Evolutionary conservation across 2,888 invertebrate genomes (phyloP), one percentile per base, ranked within the genome.

Genomic region (Biston stratarius): DNA sequence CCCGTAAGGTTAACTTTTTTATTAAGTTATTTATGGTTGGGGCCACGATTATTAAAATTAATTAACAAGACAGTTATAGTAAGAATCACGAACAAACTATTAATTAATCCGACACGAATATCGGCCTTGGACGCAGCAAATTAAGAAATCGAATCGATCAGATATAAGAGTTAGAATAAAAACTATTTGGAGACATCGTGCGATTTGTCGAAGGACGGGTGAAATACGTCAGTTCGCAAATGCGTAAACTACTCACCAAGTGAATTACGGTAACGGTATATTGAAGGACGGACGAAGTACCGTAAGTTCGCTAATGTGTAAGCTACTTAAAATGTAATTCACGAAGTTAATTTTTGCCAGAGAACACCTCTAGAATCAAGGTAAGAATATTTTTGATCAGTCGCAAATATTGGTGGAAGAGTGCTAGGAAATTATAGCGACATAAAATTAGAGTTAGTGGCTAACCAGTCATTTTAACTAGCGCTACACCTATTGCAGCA

Each of bases 211-310:
- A 72, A 71, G 69, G 78, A 77, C 74, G 69, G 78, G 76, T 74
- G 73, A 77, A 78, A 79, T 83, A 83, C 83, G 81, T 82, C 79
- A 77, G 75, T 75, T 76, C 74, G 77, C 72, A 71, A 71, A 73
- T 62, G 57, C 72, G 69, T 67, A 8, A 8, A 6, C 6, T 38
- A 9, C 9, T 38, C 8, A 38, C 38, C 3, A 38, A 38, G 38
- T 38, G 9, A 38, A 5, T 8, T 8, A 9, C 8, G 38, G 38
- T 38, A 0, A 38, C 24, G 3, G 24, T 24, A 24, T 24, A 24
- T 24, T 24, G 24, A 24, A 24, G 24, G 24, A 24, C 24, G 24
- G 24, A 3, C 24, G 24, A 24, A 24, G 3, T 3, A 24, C 24
- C 24, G 24, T 24, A 24, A 24, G 1, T 24, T 24, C 24, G 24